Base-by-base conservation (phyloP, 1,140 invertebrate species). In the Drosophila dunni region DNA sequence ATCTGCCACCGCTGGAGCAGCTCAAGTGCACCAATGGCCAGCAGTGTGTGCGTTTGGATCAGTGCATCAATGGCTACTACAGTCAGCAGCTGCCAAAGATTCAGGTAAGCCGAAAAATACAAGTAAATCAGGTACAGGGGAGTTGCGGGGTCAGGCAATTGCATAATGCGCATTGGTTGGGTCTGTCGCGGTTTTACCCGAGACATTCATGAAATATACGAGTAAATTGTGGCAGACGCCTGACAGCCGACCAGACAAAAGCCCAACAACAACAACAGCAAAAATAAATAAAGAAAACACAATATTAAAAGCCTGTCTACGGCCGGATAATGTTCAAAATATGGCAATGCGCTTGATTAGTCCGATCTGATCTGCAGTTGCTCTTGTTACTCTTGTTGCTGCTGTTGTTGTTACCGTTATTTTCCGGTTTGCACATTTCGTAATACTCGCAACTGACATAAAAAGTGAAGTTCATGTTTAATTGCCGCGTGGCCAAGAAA, bases 381-480 rank as follows among this genome's bases (percentile, higher is more conserved):
- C 24, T 29, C 24, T 29, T 24, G 24, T 24, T 24, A 24, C 3
- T n/a, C n/a, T n/a, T 20, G 17, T 75, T 64, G 63, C 4, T 48
- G 50, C 48, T 72, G 53, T 56, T 60, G 62, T 60, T 79, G 82
- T 81, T 81, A 77, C 83, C 68, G 82, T 82, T 86, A 88, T 86
- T 88, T 88, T 88, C 83, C 79, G 76, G 83, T 82, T 86, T 82
- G 67, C 15, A n/a, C 33, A 80, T 85, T 86, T 85, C 82, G 82
- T 85, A 86, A 85, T 72, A 53, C 48, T 46, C 29, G 3, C 13
- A 54, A 15, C 57, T 11, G 53, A 54, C 79, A 65, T 70, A 74
- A 88, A 81, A 86, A 81, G 54, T 66, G 68, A 90, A 83, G 72
- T 83, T 90, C 85, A 90, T 90, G 86, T 89, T 90, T 90, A 78